phyloP scores from a whole-genome alignment of 2,113 vertebrate genomes.

The Irena cyanogastra region DNA sequence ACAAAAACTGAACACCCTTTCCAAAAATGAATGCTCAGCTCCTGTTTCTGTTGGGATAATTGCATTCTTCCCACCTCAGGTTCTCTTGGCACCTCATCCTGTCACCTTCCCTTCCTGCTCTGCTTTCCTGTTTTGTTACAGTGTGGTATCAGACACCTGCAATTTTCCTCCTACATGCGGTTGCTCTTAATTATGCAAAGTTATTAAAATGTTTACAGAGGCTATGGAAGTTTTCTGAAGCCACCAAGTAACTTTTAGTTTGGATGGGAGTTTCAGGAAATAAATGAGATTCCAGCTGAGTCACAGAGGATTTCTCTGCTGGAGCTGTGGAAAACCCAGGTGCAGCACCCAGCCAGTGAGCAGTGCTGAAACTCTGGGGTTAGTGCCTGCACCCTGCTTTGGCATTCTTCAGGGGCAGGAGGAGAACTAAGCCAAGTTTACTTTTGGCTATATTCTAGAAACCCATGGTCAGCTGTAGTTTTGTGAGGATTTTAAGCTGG shows the following conservation, averaged over 20 bases:
- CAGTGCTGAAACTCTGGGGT: neutral
- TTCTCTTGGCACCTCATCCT: neutral
- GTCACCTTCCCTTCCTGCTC: neutral
- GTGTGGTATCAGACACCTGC: neutral
- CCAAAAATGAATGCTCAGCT: neutral
- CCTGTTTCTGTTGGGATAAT: constrained; percentile 13
- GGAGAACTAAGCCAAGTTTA: neutral
- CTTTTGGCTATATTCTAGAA: neutral
- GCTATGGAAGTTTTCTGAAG: neutral
- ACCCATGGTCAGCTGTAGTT: neutral
- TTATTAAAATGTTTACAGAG: neutral
- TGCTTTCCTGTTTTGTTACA: neutral
- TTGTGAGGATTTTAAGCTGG: neutral
- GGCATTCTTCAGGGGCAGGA: neutral
- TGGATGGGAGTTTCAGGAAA: neutral
- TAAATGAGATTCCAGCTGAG: neutral
- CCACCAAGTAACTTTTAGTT: neutral
- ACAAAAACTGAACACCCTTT: neutral
- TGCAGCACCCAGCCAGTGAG: accelerated
- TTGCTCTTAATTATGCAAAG: neutral
- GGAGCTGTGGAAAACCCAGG: neutral
- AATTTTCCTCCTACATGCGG: accelerated
- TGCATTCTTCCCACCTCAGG: neutral
- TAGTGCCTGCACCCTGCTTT: neutral
- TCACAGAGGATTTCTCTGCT: neutral